Evolutionary conservation across 2,113 vertebrate genomes (phyloP).

Genomic region (Podilymbus podiceps): DNA sequence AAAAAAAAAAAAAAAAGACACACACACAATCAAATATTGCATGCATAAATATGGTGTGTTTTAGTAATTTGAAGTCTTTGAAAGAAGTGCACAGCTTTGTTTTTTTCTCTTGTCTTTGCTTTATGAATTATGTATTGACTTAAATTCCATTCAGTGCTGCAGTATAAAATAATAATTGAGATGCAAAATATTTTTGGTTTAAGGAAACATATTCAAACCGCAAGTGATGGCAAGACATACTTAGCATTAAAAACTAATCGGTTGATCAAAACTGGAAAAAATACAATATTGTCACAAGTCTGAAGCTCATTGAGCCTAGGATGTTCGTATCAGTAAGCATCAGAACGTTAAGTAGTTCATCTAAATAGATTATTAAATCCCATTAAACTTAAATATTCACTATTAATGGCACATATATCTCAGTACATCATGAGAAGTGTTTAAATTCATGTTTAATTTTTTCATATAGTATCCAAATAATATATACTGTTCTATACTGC

Average conservation of each 20-base stretch:
- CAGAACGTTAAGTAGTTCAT: conserved; percentile 58
- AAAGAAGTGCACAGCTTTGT: conserved; percentile 73
- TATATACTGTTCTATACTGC: background rate
- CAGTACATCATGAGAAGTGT: conserved; percentile 24
- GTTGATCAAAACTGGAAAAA: conserved; percentile 53
- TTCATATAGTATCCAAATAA: background rate
- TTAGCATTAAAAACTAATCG: conserved; percentile 49
- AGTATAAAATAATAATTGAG: conserved; percentile 67
- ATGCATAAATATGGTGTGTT: conserved; percentile 75
- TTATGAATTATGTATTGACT: conserved; percentile 76
- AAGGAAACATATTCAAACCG: conserved; percentile 67
- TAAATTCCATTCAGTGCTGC: conserved; percentile 65
- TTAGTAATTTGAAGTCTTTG: conserved; percentile 73
- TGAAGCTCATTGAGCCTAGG: conserved; percentile 12
- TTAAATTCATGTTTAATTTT: conserved; percentile 24
- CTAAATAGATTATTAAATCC: conserved; percentile 54
- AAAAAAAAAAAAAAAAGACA: conserved; percentile 10
- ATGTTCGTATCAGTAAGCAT: conserved; percentile 6
- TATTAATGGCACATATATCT: conserved; percentile 29
- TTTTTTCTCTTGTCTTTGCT: conserved; percentile 68
- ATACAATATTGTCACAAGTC: conserved; percentile 22
- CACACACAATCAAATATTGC: conserved; percentile 68
- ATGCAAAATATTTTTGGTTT: conserved; percentile 65
- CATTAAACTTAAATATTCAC: conserved; percentile 56
- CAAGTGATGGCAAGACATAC: conserved; percentile 35